Base-by-base conservation (phyloP, 1,140 invertebrate species). In the Temnothorax longispinosus region DNA sequence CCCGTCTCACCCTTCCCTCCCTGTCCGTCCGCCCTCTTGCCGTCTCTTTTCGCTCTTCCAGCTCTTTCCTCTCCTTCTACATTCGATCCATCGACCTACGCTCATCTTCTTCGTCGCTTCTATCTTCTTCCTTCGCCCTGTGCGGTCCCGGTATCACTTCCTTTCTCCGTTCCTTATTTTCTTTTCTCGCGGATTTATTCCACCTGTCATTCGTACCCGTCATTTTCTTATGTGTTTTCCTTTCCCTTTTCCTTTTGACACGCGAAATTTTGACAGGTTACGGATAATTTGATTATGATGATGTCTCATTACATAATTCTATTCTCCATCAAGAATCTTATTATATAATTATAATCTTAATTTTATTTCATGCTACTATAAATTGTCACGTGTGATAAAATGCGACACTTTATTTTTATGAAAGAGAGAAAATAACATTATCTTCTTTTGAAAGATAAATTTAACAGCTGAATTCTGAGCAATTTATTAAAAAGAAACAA, bases 81-180 rank as follows among this genome's bases (percentile, higher is more conserved):
- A 72, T 85, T 87, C 88, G 76, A 89, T 90, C 88, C 67, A 58
- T 18, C 50, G 44, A 15, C 75, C 75, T 58, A 86, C 38, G 56
- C 62, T 54, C 75, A 27, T 67, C 47, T 27, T 65, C 75, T 54
- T 67, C 82, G 13, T 65, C 21, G 11, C 27, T 67, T 47, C 47
- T n/a, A 27, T 75, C 54, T 87, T 80, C 52, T 75, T 74, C n/a
- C 64, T 21, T 72, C 38, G 4, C 15, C 38, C 1, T 2, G 3
- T 35, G 15, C 44, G 18, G 54, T 69, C 77, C 54, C 77, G n/a
- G 52, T 11, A 27, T 84, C 41, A 58, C 21, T 58, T 41, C 87
- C 58, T 35, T 52, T 18, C 71, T 67, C 50, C 7, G 3, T 35
- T 85, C 0, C 7, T 74, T 35, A 11, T 27, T 27, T 27, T 38